phyloP scores from a whole-genome alignment of 2,888 invertebrate species.

The Malthinus flaveolus region DNA sequence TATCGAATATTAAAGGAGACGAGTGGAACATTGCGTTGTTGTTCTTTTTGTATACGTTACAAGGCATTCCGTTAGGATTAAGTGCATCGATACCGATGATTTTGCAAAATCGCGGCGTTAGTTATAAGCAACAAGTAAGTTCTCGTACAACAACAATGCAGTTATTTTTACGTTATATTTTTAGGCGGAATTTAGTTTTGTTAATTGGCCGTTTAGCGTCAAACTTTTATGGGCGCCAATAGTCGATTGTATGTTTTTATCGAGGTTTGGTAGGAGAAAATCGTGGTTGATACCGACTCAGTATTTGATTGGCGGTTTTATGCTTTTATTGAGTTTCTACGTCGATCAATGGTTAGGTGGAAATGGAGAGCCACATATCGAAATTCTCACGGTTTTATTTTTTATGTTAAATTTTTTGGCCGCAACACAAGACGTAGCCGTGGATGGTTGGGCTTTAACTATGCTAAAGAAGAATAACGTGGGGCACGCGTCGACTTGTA shows the following conservation, averaged over 20 bases:
- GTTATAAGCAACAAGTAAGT: constrained; percentile 86
- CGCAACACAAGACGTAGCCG: constrained; percentile 99
- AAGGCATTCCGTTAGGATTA: constrained; percentile 94
- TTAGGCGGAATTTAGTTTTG: constrained; percentile 91
- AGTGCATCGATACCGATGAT: constrained; percentile 95
- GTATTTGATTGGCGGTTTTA: constrained; percentile 85
- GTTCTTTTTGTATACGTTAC: constrained; percentile 89
- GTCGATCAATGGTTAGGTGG: constrained; percentile 79
- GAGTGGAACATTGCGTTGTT: constrained; percentile 81
- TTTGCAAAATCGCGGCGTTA: constrained; percentile 87
- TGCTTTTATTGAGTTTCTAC: constrained; percentile 81
- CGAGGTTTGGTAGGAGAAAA: constrained; percentile 88
- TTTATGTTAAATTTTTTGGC: constrained; percentile 93
- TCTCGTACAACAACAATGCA: background rate
- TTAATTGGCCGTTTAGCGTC: constrained; percentile 88
- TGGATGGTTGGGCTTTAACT: constrained; percentile 99
- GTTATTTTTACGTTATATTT: constrained; percentile 42
- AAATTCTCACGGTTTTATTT: constrained; percentile 81
- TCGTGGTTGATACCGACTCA: constrained; percentile 95
- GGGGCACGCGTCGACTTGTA: constrained; percentile 98
- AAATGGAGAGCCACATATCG: constrained; percentile 67
- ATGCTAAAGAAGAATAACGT: constrained; percentile 97
- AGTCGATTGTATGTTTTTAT: constrained; percentile 88
- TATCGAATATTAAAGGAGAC: constrained; percentile 66
- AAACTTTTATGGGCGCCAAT: constrained; percentile 98